phyloP scores from a whole-genome alignment of 1,140 invertebrate species.

The Macrobrachium rosenbergii region DNA sequence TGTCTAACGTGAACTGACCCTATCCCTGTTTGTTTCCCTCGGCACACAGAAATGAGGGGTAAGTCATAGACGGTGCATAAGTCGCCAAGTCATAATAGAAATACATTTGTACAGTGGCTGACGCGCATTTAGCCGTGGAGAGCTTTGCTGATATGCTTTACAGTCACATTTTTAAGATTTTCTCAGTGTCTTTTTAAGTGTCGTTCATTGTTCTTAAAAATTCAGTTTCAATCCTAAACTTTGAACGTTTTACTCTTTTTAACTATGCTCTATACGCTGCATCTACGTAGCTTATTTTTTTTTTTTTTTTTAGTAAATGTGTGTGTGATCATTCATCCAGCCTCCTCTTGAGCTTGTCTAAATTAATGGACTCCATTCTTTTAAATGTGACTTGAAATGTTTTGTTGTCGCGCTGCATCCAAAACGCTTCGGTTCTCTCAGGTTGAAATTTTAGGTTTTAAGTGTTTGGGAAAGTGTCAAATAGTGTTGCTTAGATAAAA shows the following conservation, averaged over 20 bases:
- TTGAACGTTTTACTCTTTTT: no score
- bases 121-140: conserved; percentile 18
- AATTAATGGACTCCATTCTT: no score
- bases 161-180: conserved; percentile 23
- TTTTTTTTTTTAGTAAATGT: no score
- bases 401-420: conserved; percentile 24
- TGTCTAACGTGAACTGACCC: background rate
- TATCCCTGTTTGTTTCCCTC: conserved; percentile 26
- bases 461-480: background rate
- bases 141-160: conserved; percentile 10
- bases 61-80: conserved; percentile 9
- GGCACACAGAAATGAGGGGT: conserved; percentile 52
- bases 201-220: no score
- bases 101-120: conserved; percentile 20
- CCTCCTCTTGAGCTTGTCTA: no score
- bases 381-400: background rate
- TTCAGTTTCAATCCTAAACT: no score
- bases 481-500: background rate
- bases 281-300: no score
- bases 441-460: background rate
- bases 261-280: no score
- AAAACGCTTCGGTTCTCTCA: conserved; percentile 8
- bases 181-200: background rate
- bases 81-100: background rate
- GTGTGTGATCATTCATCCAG: no score